phyloP scores from a whole-genome alignment of 30 jellyfish, hydroid and myxozoan species.

The Phacellophora camtschatica region DNA sequence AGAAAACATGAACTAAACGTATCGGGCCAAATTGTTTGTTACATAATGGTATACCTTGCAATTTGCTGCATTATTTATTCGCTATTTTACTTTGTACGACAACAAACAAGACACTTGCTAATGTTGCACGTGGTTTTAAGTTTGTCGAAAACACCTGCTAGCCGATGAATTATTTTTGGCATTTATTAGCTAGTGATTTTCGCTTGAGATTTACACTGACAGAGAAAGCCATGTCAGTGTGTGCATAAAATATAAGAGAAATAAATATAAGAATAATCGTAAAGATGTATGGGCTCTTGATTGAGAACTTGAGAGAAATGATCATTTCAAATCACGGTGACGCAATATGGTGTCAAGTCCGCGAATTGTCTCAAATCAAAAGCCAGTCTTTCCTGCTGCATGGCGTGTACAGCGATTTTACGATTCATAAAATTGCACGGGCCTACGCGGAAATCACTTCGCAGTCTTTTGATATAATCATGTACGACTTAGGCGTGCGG shows the following conservation, averaged over 20 bases:
- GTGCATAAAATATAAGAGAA: not conserved
- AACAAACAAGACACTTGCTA: not conserved
- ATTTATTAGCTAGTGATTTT: not conserved
- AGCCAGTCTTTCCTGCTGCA: conserved; percentile 63
- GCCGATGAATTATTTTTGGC: too few species aligned
- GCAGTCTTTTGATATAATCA: conserved; percentile 14
- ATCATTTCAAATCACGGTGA: conserved; percentile 53
- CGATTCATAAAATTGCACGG: conserved; percentile 20
- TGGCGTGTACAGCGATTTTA: conserved; percentile 32
- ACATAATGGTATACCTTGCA: too few species aligned
- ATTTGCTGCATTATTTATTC: too few species aligned
- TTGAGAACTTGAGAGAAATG: conserved; percentile 50
- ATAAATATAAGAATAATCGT: not conserved
- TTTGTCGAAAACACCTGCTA: too few species aligned
- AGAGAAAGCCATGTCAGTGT: not conserved
- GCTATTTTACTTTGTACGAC: too few species aligned
- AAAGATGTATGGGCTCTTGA: conserved; percentile 64
- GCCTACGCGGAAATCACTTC: conserved; percentile 57
- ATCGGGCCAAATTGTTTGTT: too few species aligned
- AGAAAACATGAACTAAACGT: too few species aligned
- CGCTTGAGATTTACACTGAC: not conserved
- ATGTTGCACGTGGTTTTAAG: not conserved
- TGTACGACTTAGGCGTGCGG: conserved; percentile 54
- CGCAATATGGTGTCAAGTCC: conserved; percentile 37
- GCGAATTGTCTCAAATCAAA: conserved; percentile 40